Conservation (phyloP, 2,797 vertebrate genomes). For the Atherinosoma microstoma region DNA sequence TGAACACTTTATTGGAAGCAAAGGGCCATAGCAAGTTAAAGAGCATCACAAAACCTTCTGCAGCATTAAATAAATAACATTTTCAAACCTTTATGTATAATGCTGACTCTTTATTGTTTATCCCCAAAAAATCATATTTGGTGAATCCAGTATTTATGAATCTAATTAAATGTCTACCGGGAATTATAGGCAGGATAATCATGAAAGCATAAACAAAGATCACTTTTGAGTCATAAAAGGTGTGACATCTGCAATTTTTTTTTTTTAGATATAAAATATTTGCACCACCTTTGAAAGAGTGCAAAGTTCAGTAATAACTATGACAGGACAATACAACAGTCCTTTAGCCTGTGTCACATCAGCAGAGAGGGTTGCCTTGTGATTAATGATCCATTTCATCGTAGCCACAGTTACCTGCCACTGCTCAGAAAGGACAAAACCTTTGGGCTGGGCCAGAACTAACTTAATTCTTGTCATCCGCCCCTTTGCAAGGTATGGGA, state of each 20-base stretch:
- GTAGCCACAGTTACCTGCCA: conserved; percentile 82
- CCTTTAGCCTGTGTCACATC: conserved; percentile 52
- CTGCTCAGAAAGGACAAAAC: conserved; percentile 82
- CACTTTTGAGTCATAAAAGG: too few species aligned
- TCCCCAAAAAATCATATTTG: background rate
- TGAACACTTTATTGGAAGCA: background rate
- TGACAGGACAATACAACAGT: background rate
- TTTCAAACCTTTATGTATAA: background rate
- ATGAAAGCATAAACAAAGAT: background rate
- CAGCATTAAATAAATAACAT: background rate
- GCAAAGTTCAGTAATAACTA: conserved; percentile 1
- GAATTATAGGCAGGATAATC: background rate
- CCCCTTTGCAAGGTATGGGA: conserved; percentile 91
- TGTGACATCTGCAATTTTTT: background rate
- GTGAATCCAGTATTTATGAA: background rate
- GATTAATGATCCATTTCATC: conserved; percentile 85
- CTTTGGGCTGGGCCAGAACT: conserved; percentile 86
- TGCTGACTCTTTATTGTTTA: background rate
- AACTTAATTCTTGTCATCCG: conserved; percentile 89
- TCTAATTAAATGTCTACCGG: too few species aligned
- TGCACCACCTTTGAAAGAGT: background rate
- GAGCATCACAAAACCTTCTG: too few species aligned
- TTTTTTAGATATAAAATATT: background rate
- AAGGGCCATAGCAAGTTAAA: background rate
- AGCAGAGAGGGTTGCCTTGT: conserved; percentile 67